These are phyloP conservation scores for Pangasius djambal DNA, from an alignment of 2,797 vertebrate genomes.

Conservation along the genomic window DNA sequence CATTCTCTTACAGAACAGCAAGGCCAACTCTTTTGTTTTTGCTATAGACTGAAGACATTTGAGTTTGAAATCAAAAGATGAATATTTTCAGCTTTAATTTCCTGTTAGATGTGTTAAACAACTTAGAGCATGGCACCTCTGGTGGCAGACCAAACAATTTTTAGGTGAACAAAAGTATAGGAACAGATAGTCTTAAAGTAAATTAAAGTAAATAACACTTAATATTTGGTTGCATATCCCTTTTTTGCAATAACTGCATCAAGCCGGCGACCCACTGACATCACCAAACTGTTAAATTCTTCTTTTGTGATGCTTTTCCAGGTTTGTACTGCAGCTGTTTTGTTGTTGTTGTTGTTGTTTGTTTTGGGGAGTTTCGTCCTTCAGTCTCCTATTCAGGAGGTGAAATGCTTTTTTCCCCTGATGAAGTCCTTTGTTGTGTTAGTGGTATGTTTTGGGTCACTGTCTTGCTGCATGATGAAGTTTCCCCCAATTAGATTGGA, in stretches of 20 bases:
- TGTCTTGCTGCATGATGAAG: not conserved
- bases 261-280: too few species aligned
- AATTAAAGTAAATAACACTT: not conserved
- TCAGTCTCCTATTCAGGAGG: not conserved
- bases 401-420: not conserved
- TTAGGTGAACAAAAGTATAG: not conserved
- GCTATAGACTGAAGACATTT: not conserved
- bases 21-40: not conserved
- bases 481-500: not conserved
- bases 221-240: too few species aligned
- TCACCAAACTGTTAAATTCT: too few species aligned
- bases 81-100: not conserved
- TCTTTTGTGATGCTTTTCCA: not conserved
- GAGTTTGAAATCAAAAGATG: not conserved
- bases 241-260: not conserved
- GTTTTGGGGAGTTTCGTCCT: not conserved
- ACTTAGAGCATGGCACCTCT: not conserved
- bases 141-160: not conserved
- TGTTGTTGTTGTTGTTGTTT: not conserved
- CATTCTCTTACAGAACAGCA: too few species aligned
- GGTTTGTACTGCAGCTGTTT: not conserved
- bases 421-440: not conserved
- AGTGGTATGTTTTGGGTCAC: not conserved
- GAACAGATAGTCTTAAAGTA: not conserved
- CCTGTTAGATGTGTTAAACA: not conserved